phyloP scores from a whole-genome alignment of 2,888 invertebrate genomes.

The Keiferia lycopersicella region DNA sequence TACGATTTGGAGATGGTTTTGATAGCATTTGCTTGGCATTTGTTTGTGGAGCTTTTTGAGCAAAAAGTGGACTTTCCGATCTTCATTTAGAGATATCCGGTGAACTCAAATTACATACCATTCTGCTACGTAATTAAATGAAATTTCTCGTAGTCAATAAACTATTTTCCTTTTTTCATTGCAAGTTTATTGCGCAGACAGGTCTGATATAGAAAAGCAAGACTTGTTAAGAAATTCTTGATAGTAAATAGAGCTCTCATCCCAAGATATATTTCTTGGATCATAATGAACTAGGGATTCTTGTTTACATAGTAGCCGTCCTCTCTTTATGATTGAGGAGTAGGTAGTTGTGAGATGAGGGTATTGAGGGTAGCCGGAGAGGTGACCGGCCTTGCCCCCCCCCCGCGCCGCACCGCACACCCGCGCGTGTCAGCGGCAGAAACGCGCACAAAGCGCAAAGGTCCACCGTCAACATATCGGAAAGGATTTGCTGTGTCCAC shows the following conservation, averaged over 20 bases:
- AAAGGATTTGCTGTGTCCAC: slow-evolving; percentile 67
- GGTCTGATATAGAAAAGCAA: no score
- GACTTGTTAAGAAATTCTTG: slow-evolving; percentile 6
- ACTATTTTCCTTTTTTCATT: background rate
- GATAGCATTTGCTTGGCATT: slow-evolving; percentile 19
- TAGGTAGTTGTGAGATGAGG: slow-evolving; percentile 45
- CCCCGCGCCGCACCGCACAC: background rate
- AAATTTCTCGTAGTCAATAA: background rate
- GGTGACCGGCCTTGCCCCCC: background rate
- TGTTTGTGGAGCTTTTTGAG: slow-evolving; percentile 18
- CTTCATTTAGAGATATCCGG: background rate
- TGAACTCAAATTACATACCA: no score
- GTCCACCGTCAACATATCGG: slow-evolving; percentile 51
- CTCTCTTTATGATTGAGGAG: slow-evolving; percentile 32
- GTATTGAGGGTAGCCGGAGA: slow-evolving; percentile 3
- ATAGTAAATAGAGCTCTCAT: slow-evolving; percentile 5
- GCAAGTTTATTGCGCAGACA: background rate
- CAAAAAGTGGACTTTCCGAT: slow-evolving; percentile 4
- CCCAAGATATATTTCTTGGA: slow-evolving; percentile 6
- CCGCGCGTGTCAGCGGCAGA: slow-evolving; percentile 64
- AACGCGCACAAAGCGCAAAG: slow-evolving; percentile 43
- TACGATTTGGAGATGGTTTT: slow-evolving; percentile 34
- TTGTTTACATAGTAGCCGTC: slow-evolving; percentile 3
- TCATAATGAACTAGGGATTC: slow-evolving; percentile 1
- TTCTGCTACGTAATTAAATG: background rate